Evolutionary conservation across 2,888 invertebrate genomes (phyloP).

Genomic region (Pycnomerus fuliginosus): DNA sequence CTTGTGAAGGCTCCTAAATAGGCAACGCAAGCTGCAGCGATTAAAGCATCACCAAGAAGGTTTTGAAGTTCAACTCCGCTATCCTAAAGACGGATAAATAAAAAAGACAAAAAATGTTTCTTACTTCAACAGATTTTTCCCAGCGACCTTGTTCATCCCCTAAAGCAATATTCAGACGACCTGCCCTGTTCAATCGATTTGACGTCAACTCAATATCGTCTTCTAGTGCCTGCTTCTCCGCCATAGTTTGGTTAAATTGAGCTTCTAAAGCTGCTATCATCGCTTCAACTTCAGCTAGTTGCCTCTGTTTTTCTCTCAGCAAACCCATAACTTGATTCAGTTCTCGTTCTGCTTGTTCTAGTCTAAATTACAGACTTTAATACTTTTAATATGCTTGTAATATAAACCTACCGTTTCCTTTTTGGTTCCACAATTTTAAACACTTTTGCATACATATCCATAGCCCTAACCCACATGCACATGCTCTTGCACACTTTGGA

Average conservation of each 20-base stretch:
- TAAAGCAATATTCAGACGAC: conserved; percentile 80
- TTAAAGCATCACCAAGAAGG: conserved; percentile 81
- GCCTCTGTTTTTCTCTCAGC: conserved; percentile 76
- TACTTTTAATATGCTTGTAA: conserved; percentile 2
- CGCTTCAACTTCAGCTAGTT: conserved; percentile 78
- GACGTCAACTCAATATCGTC: conserved; percentile 76
- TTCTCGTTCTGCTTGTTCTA: conserved; percentile 76
- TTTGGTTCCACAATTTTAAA: conserved; percentile 88
- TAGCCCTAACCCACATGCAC: conserved; percentile 90
- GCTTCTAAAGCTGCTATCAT: conserved; percentile 60
- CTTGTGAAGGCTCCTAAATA: conserved; percentile 90
- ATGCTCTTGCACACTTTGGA: conserved; percentile 87
- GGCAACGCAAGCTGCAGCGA: conserved; percentile 85
- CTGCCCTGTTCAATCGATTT: conserved; percentile 76
- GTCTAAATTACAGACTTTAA: conserved; percentile 52
- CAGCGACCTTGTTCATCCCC: conserved; percentile 85
- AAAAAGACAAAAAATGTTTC: too few species aligned
- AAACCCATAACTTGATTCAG: conserved; percentile 74
- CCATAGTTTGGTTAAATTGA: conserved; percentile 70
- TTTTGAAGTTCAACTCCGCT: conserved; percentile 69
- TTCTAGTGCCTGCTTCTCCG: conserved; percentile 72
- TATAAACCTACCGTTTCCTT: conserved; percentile 65
- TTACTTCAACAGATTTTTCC: conserved; percentile 71
- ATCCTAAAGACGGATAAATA: too few species aligned
- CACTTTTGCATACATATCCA: conserved; percentile 85